Percentiles rank a stretch among this genome's conserved stretches.
phyloP scores from a whole-genome alignment of 2,113 vertebrate genomes.

The Caranx melampygus region DNA sequence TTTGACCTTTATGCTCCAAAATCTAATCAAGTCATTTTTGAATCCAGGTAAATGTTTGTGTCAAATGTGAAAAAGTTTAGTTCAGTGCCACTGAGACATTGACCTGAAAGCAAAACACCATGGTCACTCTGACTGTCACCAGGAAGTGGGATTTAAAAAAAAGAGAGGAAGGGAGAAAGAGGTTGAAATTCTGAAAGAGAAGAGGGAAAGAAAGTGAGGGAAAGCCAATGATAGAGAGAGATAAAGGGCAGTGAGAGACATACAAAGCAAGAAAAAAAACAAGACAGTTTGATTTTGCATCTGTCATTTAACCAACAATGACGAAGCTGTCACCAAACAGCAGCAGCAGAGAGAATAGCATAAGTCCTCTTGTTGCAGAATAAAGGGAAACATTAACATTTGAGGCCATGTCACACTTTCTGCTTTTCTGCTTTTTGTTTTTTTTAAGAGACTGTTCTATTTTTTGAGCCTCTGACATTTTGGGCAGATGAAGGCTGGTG shows the following conservation, averaged over 20 bases:
- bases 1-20: too few species aligned
- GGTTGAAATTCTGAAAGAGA: not conserved
- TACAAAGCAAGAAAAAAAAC: not conserved
- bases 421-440: not conserved
- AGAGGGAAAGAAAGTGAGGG: not conserved
- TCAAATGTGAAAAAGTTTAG: too few species aligned
- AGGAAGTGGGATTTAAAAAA: not conserved
- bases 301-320: slow-evolving; percentile 41
- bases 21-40: too few species aligned
- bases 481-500: not conserved
- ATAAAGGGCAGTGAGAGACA: slow-evolving; percentile 6
- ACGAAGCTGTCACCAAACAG: slow-evolving; percentile 11
- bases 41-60: too few species aligned
- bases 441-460: not conserved
- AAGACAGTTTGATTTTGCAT: slow-evolving; percentile 16
- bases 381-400: slow-evolving; percentile 40
- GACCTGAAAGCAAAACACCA: too few species aligned
- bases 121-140: too few species aligned
- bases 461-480: slow-evolving; percentile 52
- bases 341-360: not conserved
- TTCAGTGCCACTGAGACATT: too few species aligned
- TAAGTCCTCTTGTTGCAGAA: slow-evolving; percentile 22
- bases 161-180: not conserved
- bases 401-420: slow-evolving; percentile 16
- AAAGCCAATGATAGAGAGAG: not conserved